Conservation (phyloP, 2,113 vertebrate genomes). For the Anoura caudifer region DNA sequence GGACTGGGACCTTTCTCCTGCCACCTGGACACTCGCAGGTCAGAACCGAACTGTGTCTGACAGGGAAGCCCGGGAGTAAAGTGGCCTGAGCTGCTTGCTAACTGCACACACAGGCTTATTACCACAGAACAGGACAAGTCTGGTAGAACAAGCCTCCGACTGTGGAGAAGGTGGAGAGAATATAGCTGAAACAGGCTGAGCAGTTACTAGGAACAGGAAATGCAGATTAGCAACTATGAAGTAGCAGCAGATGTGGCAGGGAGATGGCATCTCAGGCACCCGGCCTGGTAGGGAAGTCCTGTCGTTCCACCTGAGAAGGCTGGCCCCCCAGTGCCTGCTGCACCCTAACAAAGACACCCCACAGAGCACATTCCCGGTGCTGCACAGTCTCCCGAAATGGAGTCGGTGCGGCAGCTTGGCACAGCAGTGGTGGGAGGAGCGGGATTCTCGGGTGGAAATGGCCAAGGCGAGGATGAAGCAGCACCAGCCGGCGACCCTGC, state of each 20-base stretch:
- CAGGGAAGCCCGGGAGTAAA: fast-evolving
- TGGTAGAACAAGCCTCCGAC: neutral
- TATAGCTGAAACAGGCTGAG: neutral
- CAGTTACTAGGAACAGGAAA: neutral
- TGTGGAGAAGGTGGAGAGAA: neutral
- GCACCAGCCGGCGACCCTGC: too few relatives aligned
- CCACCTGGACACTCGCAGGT: neutral
- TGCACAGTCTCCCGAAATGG: neutral
- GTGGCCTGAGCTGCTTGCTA: neutral
- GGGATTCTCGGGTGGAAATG: too few relatives aligned
- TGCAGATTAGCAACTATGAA: neutral
- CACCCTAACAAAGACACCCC: fast-evolving
- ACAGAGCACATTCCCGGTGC: neutral
- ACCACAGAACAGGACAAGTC: neutral
- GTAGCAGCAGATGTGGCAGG: neutral
- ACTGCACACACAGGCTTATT: too few relatives aligned
- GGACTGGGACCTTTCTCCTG: neutral
- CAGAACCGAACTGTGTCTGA: neutral
- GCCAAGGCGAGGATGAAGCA: neutral
- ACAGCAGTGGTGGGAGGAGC: neutral
- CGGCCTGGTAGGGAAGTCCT: neutral
- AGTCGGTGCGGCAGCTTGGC: neutral
- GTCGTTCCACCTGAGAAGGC: neutral
- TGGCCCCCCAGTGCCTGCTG: fast-evolving
- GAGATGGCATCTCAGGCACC: neutral